Base-by-base conservation (phyloP, 2,113 vertebrate genomes). In the human region DNA sequence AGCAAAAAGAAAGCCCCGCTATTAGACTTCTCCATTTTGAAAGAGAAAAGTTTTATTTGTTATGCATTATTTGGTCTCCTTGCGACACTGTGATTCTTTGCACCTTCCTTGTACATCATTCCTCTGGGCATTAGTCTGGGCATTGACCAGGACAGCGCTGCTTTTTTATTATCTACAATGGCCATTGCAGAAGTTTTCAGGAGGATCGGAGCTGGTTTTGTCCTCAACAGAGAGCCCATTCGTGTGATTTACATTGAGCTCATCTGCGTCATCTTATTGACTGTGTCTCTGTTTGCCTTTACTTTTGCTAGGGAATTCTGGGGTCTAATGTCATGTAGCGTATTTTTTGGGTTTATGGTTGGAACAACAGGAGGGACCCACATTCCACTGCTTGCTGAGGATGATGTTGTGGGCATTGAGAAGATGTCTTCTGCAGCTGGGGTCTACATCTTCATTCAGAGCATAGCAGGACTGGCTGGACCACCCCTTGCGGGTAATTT, bases 61-160 rank as follows among this genome's bases (percentile, higher is more conserved):
- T 99, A 99, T 11, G 98, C 99, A 32, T 96, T 99, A 9, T 99
- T 99, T 23, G 99, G 99, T 55, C 99, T 99, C 6, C 99, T 99
- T 14, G 99, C 99, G 90, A 99, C 99, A 0, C 98, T 99, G 83
- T 99, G 99, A 80, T 99, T 99, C 98, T 99, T 99, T 0, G 99
- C 99, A 5, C 99, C 99, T 1, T 99, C 99, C 4, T 98, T 99
- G 25, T 99, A 99, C 98, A 98, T 99, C 97, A 99, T 99, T 2
- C 99, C 99, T 57, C 97, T 99, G 95, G 99, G 99, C 3, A 98
- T 99, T 95, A 99, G 99, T 93, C 98, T 99, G 2, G 99, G 99
- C 40, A 98, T 99, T 0, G 59, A 99, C 86, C 99, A 99, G 17
- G 99, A 99, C 48, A 98, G 92, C 5, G 99, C 99, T 0, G 98